A percentile compares a stretch with the other conserved stretches of the same genome.
phyloP scores from a whole-genome alignment of 92 coral and sea anemone genomes.

The Porites lobata region DNA sequence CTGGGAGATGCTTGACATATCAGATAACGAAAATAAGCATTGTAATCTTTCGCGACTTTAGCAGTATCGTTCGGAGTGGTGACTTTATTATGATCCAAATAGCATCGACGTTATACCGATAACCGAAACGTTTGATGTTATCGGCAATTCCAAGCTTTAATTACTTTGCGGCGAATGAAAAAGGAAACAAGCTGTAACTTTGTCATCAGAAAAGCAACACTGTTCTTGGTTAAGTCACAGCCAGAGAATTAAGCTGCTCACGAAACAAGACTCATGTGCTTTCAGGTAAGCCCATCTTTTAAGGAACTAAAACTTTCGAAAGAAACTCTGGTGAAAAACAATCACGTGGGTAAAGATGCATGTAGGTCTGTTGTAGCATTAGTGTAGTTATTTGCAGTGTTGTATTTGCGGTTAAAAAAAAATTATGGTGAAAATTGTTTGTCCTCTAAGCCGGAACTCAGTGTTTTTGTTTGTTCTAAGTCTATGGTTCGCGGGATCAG shows the following conservation, averaged over 20 bases:
- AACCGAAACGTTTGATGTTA: constrained; percentile 4
- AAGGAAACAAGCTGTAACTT: not conserved
- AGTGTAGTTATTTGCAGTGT: too few species aligned
- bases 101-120: not conserved
- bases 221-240: not conserved
- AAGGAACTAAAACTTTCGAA: not conserved
- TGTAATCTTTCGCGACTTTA: not conserved
- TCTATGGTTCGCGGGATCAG: not conserved
- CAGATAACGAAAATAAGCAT: not conserved
- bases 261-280: not conserved
- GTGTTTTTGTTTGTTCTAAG: not conserved
- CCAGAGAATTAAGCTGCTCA: not conserved
- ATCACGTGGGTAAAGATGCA: too few species aligned
- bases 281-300: not conserved
- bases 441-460: too few species aligned
- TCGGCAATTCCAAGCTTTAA: constrained; percentile 4
- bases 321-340: too few species aligned
- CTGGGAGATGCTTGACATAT: not conserved
- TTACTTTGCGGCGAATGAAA: not conserved
- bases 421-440: not conserved
- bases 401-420: too few species aligned
- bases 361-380: too few species aligned
- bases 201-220: not conserved
- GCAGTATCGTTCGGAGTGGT: not conserved
- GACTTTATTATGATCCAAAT: not conserved